Evolutionary conservation across 2,888 invertebrate genomes (phyloP), one percentile per base, ranked within the genome.

Genomic region (Nymphalis c-album): DNA sequence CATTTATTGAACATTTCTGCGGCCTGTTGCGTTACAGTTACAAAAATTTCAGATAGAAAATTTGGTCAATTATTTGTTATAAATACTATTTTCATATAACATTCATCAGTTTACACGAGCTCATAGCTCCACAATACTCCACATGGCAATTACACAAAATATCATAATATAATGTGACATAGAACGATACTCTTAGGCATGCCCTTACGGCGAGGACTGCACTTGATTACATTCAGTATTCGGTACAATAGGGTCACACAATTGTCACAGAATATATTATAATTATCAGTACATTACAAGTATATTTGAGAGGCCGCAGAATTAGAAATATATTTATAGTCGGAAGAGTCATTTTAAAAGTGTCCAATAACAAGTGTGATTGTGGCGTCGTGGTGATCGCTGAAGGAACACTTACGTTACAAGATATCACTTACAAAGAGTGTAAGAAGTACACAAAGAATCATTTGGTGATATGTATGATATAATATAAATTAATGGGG

Each of bases 381-480:
- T 17, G 53, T 31, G 26, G 53, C 31, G 53, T 35, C 59, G 65
- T 63, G 68, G 58, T 68, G 60, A 45, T 59, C 45, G 63, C 63
- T 67, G 47, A 59, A 63, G 58, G 22, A 60, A 60, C 67, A 59
- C 46, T 59, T 51, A 16, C n/a, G 13, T 51, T 55, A 31, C 31
- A 57, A 57, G 3, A 57, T 18, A 40, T 57, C 35, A 53, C 59
- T 47, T 59, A 63, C 67, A 63, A 64, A 71, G 55, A 50, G 61
- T 70, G 68, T 60, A 72, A 73, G 50, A 64, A 65, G 61, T 46
- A 55, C 35, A 62, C 26, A 40, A 67, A 57, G 26, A 70, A 63
- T 63, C 66, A 68, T 64, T 73, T 71, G 67, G 74, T 77, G 78
- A 77, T 77, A 78, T 78, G 77, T 78, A 77, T 53, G 60, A 66